These are phyloP conservation scores for Rhodophaea formosa DNA, from an alignment of 2,888 invertebrate genomes.

Conservation along the genomic window DNA sequence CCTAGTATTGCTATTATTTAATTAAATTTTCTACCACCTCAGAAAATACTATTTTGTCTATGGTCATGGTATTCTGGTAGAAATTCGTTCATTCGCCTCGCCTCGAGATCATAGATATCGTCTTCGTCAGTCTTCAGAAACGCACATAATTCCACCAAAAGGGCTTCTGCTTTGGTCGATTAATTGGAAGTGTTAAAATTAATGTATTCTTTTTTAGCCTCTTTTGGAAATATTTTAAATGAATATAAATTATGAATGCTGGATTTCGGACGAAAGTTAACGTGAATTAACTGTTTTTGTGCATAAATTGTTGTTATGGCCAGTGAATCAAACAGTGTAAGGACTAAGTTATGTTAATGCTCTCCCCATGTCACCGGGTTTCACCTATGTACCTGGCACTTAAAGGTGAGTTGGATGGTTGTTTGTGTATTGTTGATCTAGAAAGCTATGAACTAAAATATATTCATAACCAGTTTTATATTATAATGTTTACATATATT, in stretches of 20 bases:
- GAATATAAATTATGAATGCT: constrained; percentile 53
- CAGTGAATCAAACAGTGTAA: constrained; percentile 58
- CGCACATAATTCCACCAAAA: constrained; percentile 26
- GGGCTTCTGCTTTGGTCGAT: constrained; percentile 52
- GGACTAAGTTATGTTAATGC: constrained; percentile 76
- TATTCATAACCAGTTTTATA: constrained; percentile 23
- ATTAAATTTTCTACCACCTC: not conserved
- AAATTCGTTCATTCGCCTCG: constrained; percentile 12
- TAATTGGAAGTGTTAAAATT: constrained; percentile 45
- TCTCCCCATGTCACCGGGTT: constrained; percentile 71
- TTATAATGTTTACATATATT: constrained; percentile 32
- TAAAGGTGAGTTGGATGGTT: constrained; percentile 63
- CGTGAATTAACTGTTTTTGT: constrained; percentile 42
- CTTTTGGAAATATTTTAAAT: constrained; percentile 48
- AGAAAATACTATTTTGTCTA: not conserved
- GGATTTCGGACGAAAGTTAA: constrained; percentile 35
- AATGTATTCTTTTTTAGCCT: constrained; percentile 42
- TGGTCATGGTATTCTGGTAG: constrained; percentile 1
- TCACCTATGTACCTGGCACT: constrained; percentile 72
- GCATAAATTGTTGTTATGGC: constrained; percentile 52
- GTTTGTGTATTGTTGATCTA: constrained; percentile 30
- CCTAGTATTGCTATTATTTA: not conserved
- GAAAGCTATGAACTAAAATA: not conserved
- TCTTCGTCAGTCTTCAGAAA: constrained; percentile 19
- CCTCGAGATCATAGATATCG: constrained; percentile 23